Base-by-base conservation (phyloP, 2,797 vertebrate species). In the Chaunax sp. region DNA sequence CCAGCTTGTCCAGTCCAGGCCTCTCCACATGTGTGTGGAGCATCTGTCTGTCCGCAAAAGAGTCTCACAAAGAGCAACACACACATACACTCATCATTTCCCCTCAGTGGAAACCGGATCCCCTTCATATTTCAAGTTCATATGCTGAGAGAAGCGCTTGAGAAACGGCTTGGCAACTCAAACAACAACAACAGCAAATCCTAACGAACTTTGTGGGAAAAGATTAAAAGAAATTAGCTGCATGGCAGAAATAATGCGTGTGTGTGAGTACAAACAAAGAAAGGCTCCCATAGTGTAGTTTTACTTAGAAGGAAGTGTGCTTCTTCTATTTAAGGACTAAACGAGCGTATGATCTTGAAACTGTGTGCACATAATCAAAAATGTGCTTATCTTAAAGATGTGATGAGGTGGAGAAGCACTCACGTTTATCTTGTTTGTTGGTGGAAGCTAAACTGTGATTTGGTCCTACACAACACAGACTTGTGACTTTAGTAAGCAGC, bases 81-180 rank as follows among this genome's bases (percentile, higher is more conserved):
- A 45, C 52, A 49, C 56, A 56, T 23, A 44, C 46, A 57, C 63
- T 28, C 69, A 64, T 62, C 57, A 76, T 61, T 74, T 76, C 81
- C 82, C 81, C 54, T 40, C 62, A 43, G 81, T 66, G 66, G 89
- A 90, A 91, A 92, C 80, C 65, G 43, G 87, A 92, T 90, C 87
- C 60, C 19, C 69, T 85, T 86, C 81, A 87, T 85, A 90, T 86
- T 81, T 87, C 81, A 75, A 90, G 87, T 92, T 92, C 82, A 92
- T 88, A 89, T 67, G 54, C 67, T 61, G 72, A 82, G 75, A 86
- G 68, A 87, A 85, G 83, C 76, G 79, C 72, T 72, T 84, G 85
- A 85, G 77, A 89, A 91, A 90, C 77, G 76, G 47, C 77, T 79
- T 86, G 80, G 87, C 84, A 84, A 82, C 47, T 82, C 75, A 47